phyloP scores from a whole-genome alignment of 2,113 vertebrate genomes.

The Lasiurus cinereus region DNA sequence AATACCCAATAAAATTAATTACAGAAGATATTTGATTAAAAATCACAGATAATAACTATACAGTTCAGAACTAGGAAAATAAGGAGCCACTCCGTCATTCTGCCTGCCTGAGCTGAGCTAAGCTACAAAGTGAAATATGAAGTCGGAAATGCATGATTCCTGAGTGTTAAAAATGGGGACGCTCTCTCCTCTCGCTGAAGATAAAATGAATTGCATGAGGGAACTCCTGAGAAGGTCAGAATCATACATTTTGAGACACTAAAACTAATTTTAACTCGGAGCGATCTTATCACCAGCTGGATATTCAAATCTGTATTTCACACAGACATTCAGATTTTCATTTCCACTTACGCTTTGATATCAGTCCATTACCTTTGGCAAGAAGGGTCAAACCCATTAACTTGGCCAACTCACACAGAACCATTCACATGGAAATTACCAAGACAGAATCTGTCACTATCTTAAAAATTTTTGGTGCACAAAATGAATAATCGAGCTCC shows the following conservation, averaged over 20 bases:
- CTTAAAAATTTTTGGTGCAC: background rate
- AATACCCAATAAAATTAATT: slow-evolving; percentile 3
- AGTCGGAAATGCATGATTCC: slow-evolving; percentile 32
- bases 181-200: slow-evolving; percentile 62
- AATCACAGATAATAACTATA: slow-evolving; percentile 23
- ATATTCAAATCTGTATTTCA: slow-evolving; percentile 63
- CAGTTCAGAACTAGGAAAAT: background rate
- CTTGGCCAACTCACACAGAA: slow-evolving; percentile 14
- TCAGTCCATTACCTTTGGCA: slow-evolving; percentile 14
- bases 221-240: slow-evolving; percentile 72
- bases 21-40: slow-evolving; percentile 38
- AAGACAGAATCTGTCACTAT: background rate
- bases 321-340: slow-evolving; percentile 67
- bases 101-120: background rate
- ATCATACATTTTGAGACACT: slow-evolving; percentile 64
- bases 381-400: slow-evolving; percentile 58
- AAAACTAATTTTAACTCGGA: slow-evolving; percentile 78
- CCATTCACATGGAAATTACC: slow-evolving; percentile 23
- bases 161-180: slow-evolving; percentile 60
- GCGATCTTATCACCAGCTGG: slow-evolving; percentile 62
- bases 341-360: slow-evolving; percentile 58
- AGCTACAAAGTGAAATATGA: slow-evolving; percentile 12
- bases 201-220: slow-evolving; percentile 70
- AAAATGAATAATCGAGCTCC: background rate
- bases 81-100: slow-evolving; percentile 9